Evolutionary conservation across 2,797 vertebrate genomes (phyloP).

Genomic region (Cossypha niveicapilla): DNA sequence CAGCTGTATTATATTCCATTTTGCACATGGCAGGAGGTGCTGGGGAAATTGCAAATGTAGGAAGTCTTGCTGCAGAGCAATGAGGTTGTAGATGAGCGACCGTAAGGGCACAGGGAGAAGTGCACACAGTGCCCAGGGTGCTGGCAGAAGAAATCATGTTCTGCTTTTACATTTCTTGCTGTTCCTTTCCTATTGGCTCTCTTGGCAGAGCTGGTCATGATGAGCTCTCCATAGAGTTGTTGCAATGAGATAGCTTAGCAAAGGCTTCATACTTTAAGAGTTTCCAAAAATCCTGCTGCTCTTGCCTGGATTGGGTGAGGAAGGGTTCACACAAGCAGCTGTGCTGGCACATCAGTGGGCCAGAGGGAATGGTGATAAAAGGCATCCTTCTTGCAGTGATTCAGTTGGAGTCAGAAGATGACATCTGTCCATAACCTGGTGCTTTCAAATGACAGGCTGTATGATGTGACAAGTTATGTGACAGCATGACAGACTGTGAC

Average conservation of each 20-base stretch:
- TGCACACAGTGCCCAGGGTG: neutral
- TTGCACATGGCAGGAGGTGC: neutral
- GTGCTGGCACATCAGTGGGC: neutral
- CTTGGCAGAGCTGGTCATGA: neutral
- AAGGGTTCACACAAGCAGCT: neutral
- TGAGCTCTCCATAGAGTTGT: neutral
- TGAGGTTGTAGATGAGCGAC: fast-evolving
- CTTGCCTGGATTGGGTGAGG: neutral
- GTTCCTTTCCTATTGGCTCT: neutral
- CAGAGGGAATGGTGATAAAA: neutral
- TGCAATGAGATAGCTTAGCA: neutral
- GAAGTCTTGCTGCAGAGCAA: neutral
- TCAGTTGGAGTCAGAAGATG: neutral
- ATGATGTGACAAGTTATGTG: neutral
- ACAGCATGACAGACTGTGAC: neutral
- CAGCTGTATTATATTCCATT: neutral
- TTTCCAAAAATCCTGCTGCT: neutral
- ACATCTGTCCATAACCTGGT: neutral
- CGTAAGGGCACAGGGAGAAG: fast-evolving
- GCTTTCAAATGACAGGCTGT: neutral
- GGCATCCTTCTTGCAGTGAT: neutral
- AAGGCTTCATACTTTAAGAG: neutral
- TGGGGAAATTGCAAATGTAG: neutral
- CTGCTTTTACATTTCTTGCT: neutral
- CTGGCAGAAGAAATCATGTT: neutral